Evolutionary conservation across 2,888 invertebrate genomes (phyloP).

Genomic region (Dryadula phaetusa): DNA sequence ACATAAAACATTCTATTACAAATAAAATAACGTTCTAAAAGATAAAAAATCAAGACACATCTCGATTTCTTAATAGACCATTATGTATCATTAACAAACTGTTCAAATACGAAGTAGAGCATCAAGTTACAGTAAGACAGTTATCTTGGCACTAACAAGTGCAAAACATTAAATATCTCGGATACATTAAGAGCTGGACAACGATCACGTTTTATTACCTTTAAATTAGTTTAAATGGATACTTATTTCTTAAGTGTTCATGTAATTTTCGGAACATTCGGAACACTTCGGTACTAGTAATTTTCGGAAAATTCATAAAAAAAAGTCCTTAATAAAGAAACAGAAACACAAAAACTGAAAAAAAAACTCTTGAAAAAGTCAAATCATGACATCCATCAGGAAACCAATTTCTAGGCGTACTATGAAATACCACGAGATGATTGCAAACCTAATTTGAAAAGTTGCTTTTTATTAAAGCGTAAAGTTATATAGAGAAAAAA

Average conservation of each 20-base stretch:
- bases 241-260: constrained; percentile 2
- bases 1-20: no score
- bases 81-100: constrained; percentile 27
- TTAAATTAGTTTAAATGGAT: neutral
- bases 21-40: no score
- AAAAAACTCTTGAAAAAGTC: neutral
- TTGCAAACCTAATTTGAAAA: constrained; percentile 17
- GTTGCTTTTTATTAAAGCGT: constrained; percentile 25
- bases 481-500: constrained; percentile 19
- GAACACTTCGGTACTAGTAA: neutral
- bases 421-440: constrained; percentile 30
- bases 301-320: neutral
- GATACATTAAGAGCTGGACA: constrained; percentile 14
- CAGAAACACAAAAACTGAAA: neutral
- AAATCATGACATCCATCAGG: constrained; percentile 8
- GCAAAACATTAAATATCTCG: constrained; percentile 18
- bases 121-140: constrained; percentile 16
- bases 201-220: constrained; percentile 5
- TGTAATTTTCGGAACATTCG: neutral
- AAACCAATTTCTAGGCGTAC: constrained; percentile 26
- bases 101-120: constrained; percentile 31
- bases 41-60: neutral
- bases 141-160: constrained; percentile 19
- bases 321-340: neutral
- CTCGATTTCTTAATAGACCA: constrained; percentile 16